These are phyloP conservation scores for Coreius guichenoti DNA, from an alignment of 2,797 vertebrate genomes.

Conservation along the genomic window DNA sequence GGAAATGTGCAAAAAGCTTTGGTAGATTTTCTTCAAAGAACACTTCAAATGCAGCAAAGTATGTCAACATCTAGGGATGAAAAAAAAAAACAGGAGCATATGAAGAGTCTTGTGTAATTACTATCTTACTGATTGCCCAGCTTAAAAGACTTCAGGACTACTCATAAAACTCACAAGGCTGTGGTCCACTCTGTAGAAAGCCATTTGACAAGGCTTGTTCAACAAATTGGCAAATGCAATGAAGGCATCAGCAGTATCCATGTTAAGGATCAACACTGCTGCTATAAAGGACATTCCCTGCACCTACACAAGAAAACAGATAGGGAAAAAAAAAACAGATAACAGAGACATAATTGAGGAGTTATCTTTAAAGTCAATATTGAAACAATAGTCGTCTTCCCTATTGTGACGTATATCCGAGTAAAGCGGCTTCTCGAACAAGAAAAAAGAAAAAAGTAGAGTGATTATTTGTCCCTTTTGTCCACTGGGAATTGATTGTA, in stretches of 20 bases:
- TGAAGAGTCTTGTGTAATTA: background rate
- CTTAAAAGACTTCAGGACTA: background rate
- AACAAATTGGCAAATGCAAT: conserved; percentile 91
- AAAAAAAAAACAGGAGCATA: background rate
- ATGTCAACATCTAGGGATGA: conserved; percentile 86
- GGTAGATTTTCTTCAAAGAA: conserved; percentile 93
- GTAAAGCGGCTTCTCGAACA: background rate
- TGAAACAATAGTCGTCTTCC: background rate
- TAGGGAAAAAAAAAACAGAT: background rate
- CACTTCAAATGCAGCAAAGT: conserved; percentile 91
- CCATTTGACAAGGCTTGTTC: conserved; percentile 87
- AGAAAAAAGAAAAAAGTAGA: background rate
- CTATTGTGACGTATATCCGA: background rate
- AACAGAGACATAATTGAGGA: background rate
- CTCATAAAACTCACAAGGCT: conserved; percentile 43
- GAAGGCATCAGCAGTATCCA: conserved; percentile 90
- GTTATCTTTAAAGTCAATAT: background rate
- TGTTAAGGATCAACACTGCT: conserved; percentile 89
- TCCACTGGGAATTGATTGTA: background rate
- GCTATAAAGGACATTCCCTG: conserved; percentile 79
- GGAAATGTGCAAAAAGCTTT: conserved; percentile 89
- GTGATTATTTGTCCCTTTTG: background rate
- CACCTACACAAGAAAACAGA: conserved; percentile 43
- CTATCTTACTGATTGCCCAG: background rate
- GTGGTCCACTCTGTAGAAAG: conserved; percentile 49